Evolutionary conservation across 1,140 invertebrate species (phyloP).

Genomic region (Leptonema lineaticorne): DNA sequence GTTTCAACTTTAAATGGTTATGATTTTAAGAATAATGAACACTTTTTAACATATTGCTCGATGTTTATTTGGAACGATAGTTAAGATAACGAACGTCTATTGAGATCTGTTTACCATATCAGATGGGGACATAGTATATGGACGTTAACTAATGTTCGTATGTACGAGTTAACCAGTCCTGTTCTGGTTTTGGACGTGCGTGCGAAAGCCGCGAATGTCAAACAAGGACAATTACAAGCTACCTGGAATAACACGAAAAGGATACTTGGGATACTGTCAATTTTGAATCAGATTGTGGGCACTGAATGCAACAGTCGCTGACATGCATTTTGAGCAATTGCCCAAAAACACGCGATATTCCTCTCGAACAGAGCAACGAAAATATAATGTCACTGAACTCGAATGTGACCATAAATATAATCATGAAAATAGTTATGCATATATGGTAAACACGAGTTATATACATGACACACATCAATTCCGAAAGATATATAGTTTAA

Average conservation of each 20-base stretch:
- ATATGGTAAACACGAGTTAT: no score
- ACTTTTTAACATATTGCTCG: no score
- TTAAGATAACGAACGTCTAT: no score
- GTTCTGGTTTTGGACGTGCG: background rate
- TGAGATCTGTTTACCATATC: no score
- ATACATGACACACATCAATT: no score
- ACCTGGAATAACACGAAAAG: slow-evolving; percentile 2
- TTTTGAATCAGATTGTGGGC: slow-evolving; percentile 10
- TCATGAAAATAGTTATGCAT: background rate
- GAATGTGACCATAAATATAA: background rate
- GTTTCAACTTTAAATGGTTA: no score
- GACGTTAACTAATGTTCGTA: background rate
- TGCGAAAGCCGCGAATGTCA: slow-evolving; percentile 5
- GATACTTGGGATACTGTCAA: slow-evolving; percentile 16
- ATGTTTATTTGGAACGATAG: no score
- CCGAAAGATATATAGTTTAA: no score
- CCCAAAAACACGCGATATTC: slow-evolving; percentile 4
- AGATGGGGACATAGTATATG: no score
- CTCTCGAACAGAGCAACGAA: background rate
- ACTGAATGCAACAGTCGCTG: slow-evolving; percentile 15
- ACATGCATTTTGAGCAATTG: slow-evolving; percentile 23
- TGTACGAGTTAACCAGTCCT: no score
- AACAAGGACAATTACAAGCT: slow-evolving; percentile 18
- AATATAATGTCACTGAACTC: slow-evolving; percentile 5
- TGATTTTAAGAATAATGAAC: no score